Evolutionary conservation across 1,140 invertebrate genomes (phyloP), one percentile per base, ranked within the genome.

Genomic region (Diorhabda elongata): DNA sequence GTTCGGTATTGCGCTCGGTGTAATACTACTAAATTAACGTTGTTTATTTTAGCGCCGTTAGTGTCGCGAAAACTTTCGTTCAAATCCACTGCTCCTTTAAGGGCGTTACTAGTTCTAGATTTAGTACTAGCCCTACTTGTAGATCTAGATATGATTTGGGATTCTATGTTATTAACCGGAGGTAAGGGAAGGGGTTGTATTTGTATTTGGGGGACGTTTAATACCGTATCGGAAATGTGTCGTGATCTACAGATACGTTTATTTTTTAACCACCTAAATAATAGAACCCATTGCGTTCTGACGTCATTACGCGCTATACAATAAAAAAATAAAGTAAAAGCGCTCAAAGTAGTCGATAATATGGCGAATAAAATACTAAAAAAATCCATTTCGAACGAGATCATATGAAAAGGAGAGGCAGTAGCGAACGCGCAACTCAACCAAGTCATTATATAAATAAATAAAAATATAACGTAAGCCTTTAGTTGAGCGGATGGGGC

Each of bases 311-410:
- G 82, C 0, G 91, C 91, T 47, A 95, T 85, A 63, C 92, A 93
- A 77, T 94, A 95, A 80, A 94, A 96, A 59, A 94, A 87, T 7
- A 96, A 78, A 42, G 94, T 89, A 77, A 96, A 96, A n/a, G 90
- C 83, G 0, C 92, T 93, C 61, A 96, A 82, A 8, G 89, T 82
- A 42, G 87, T 87, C 0, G 89, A 85, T 43, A 89, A 89, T 5
- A 91, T 78, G 0, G 89, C 89, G 76, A 93, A 96, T 7, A 90
- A 74, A 63, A 92, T 86, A 72, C 92, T 91, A 77, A 94, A 95
- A 44, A 92, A 84, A 44, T 90, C 87, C 75, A 92, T 90, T 76
- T 92, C 89, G 73, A 91, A 87, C 0, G 87, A 85, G 68, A 90
- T 78, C 11, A 83, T 81, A 47, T 85, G 83, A 26, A 92, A 82